Percentiles rank a stretch among this genome's conserved stretches.
phyloP scores from a whole-genome alignment of 2,113 vertebrate genomes.

The Neotoma lepida region DNA sequence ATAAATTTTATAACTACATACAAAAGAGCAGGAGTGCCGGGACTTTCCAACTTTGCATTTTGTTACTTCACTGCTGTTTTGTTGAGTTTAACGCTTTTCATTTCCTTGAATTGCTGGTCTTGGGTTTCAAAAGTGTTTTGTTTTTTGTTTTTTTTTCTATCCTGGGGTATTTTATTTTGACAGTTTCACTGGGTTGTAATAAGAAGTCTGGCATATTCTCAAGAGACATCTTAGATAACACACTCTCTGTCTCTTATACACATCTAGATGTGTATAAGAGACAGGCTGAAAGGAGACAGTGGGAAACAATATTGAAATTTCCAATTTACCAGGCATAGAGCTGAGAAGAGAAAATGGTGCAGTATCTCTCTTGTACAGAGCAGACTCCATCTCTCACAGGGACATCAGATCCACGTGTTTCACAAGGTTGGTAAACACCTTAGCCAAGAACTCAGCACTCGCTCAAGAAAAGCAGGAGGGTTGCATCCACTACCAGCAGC shows the following conservation, averaged over 20 bases:
- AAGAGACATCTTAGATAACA: constrained; percentile 15
- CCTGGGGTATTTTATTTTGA: background rate
- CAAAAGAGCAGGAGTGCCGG: background rate
- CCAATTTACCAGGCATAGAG: background rate
- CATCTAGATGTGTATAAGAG: too few relatives aligned
- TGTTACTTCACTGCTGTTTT: background rate
- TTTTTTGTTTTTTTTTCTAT: constrained; percentile 44
- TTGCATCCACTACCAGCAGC: background rate
- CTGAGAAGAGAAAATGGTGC: background rate
- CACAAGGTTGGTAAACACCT: background rate
- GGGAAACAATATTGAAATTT: background rate
- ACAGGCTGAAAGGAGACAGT: background rate
- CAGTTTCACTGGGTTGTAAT: background rate
- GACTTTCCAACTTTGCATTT: background rate
- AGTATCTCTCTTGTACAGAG: background rate
- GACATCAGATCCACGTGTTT: background rate
- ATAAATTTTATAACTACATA: background rate
- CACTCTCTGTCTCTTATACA: too few relatives aligned
- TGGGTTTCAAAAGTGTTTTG: constrained; percentile 4
- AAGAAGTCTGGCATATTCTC: background rate
- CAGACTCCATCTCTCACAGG: background rate
- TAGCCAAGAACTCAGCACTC: background rate
- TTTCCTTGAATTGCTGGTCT: background rate
- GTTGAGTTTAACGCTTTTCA: background rate
- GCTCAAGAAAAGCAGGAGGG: background rate